These are phyloP conservation scores for Tringa solitaria DNA, from an alignment of 2,113 vertebrate species.

Conservation along the genomic window DNA sequence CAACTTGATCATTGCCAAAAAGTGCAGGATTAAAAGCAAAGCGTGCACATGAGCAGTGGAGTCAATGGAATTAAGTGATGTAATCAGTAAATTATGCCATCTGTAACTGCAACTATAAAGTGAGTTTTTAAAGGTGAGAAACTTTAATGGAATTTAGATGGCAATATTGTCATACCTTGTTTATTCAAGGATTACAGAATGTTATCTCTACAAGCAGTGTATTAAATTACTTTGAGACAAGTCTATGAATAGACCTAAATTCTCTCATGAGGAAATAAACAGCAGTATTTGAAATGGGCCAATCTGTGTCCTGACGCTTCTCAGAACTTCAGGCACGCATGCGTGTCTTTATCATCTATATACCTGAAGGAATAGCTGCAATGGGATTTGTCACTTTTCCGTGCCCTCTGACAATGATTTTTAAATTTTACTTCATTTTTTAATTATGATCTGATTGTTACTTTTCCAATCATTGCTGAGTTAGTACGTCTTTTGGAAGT, in stretches of 20 bases:
- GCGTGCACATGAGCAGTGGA: neutral
- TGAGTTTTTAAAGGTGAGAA: neutral
- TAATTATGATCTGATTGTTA: neutral
- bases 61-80: neutral
- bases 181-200: neutral
- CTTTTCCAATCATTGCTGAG: neutral
- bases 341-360: neutral
- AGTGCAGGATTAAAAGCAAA: slow-evolving; percentile 3
- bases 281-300: neutral
- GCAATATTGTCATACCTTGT: neutral
- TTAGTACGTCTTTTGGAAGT: neutral
- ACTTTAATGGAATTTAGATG: neutral
- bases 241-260: neutral
- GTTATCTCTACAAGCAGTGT: neutral
- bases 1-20: neutral
- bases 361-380: neutral
- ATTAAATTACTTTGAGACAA: neutral
- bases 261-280: neutral
- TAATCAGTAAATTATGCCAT: neutral
- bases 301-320: neutral
- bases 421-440: neutral
- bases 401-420: neutral
- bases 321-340: neutral
- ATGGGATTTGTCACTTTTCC: neutral
- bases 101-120: neutral